Base-by-base conservation (phyloP, 2,113 vertebrate genomes). In the Colius striatus region DNA sequence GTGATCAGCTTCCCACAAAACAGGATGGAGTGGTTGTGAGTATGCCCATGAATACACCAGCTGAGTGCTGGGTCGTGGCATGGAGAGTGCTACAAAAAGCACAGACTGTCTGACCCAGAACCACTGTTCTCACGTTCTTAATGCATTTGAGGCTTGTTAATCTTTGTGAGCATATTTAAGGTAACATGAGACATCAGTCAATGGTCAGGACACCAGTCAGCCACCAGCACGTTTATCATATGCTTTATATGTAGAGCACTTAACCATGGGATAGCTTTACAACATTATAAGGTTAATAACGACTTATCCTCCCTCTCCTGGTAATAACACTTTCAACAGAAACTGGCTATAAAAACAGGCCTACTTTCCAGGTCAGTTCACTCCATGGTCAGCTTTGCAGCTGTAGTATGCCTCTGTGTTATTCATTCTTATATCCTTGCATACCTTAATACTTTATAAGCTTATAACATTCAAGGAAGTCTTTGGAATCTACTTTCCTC, bases 61-160 rank as follows among this genome's bases (percentile, higher is more conserved):
- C 11, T 58, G 19, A 62, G 21, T 18, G 15, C 10, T 30, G 7
- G 55, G 41, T 27, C 47, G 23, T 15, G 4, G 1, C 27, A n/a
- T 30, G 8, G 13, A 65, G 11, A 51, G 14, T 4, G 2, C 15
- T 12, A 63, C 22, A 25, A 29, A 45, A 76, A 45, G 4, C 45
- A 57, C 43, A 34, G 23, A 19, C 18, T 34, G 21, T 27, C 57
- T 34, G 48, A 47, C 45, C 32, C 63, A 53, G 57, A 70, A 47
- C 8, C 17, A 18, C 10, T 0, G 1, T 27, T 45, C 11, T 57
- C 6, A 1, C 22, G n/a, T 26, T 36, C 43, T 50, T 38, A 76
- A 65, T 4, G 27, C 16, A 13, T 77, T 45, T 55, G 43, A 72
- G 15, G 48, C 16, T 61, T 53, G 16, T 30, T 61, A 38, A 10